Evolutionary conservation across 1,140 invertebrate genomes (phyloP).

Genomic region (Lepidurus arcticus): DNA sequence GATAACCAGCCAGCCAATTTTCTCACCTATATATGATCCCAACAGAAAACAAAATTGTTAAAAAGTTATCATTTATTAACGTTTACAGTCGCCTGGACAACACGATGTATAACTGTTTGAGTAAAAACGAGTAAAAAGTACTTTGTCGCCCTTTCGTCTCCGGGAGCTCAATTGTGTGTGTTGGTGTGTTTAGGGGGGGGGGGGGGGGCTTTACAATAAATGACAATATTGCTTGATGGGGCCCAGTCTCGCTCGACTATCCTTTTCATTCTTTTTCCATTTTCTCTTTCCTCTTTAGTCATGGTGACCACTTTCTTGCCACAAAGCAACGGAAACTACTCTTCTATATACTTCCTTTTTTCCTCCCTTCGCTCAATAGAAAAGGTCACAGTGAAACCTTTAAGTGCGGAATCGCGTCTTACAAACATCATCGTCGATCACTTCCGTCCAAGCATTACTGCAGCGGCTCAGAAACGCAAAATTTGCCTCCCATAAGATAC

Average conservation of each 20-base stretch:
- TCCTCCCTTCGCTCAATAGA: not conserved
- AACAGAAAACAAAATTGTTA: not conserved
- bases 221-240: too few species aligned
- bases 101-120: too few species aligned
- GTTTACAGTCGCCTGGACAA: not conserved
- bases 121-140: too few species aligned
- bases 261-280: too few species aligned
- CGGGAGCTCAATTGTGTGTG: too few species aligned
- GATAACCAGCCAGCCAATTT: slow-evolving; percentile 68
- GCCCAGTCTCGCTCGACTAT: too few species aligned
- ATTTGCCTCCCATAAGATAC: slow-evolving; percentile 16
- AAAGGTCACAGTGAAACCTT: not conserved
- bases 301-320: not conserved
- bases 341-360: not conserved
- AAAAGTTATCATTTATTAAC: not conserved
- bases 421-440: not conserved
- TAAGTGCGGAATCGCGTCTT: slow-evolving; percentile 8
- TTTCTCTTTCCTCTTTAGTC: not conserved
- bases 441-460: slow-evolving; percentile 3
- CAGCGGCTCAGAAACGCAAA: slow-evolving; percentile 3
- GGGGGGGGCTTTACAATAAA: too few species aligned
- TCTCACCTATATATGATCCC: slow-evolving; percentile 53
- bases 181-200: too few species aligned
- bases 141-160: too few species aligned
- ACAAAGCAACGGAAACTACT: not conserved